Evolutionary conservation across 2,888 invertebrate genomes (phyloP), one percentile per base, ranked within the genome.

Genomic region (Yponomeuta malinellus): DNA sequence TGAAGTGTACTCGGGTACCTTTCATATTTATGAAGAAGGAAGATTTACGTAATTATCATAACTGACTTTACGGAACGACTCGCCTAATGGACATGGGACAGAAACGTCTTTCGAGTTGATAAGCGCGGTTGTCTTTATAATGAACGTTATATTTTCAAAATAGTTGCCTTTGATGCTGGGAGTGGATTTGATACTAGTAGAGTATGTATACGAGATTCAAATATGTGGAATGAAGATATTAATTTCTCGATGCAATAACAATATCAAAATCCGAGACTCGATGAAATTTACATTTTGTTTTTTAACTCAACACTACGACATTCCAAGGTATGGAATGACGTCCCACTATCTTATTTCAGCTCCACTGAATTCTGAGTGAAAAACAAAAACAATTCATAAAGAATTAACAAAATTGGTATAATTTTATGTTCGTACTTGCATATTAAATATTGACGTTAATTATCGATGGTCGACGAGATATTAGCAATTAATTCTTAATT

Each of bases 11-110:
- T 15, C 15, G 52, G 3, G 85, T 81, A 82, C 84, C 43, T 43
- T 43, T 84, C 81, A 80, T 88, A 87, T 89, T 86, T 88, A 88
- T 88, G 86, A 89, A 87, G 86, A 85, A 89, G 87, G 87, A 37
- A 70, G 70, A 48, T 84, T 84, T 82, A 85, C 74, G 82, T 89
- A 86, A 90, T 90, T 89, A 90, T 88, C 88, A 88, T 89, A 88
- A 88, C 85, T 79, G 85, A 83, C 84, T 82, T 83, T 85, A 85
- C 84, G 82, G 81, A 80, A 81, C 83, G 79, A 77, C 73, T 71
- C 72, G 74, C 73, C 78, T 83, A 80, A 81, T 79, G 81, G 78
- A 79, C 74, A 74, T 72, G 74, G 77, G 75, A 81, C 82, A 83
- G 80, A 75, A 43, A 78, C 78, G 76, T 73, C 78, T 66, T 74